A percentile compares a stretch with the other conserved stretches of the same genome.
These are phyloP conservation scores for Amyelois transitella DNA, from an alignment of 1,140 invertebrate genomes.

Conservation along the genomic window DNA sequence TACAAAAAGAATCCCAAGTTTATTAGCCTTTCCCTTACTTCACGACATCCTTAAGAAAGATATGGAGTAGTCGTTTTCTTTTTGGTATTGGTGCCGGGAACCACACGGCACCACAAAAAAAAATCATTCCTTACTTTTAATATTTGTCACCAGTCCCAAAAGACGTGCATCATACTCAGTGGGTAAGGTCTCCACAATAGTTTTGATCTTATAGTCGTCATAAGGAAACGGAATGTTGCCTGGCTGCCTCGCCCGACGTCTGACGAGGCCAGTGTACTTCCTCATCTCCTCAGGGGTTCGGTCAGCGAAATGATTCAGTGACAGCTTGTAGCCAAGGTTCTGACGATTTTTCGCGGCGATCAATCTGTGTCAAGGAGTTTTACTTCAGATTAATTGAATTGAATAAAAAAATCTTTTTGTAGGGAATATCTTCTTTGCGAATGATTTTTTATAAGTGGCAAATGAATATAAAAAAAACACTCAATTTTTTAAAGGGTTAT, in stretches of 20 bases:
- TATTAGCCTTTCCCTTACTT: no score
- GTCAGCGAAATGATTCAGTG: conserved; percentile 49
- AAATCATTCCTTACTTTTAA: conserved; percentile 80
- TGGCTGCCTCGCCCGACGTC: conserved; percentile 19
- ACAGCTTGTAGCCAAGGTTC: conserved; percentile 38
- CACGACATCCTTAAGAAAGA: no score
- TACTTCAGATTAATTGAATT: background rate
- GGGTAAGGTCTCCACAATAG: conserved; percentile 74
- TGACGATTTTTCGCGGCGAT: conserved; percentile 28
- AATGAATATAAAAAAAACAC: no score
- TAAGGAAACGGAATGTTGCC: conserved; percentile 84
- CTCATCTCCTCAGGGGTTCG: conserved; percentile 44
- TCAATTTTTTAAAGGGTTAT: no score
- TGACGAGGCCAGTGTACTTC: conserved; percentile 31
- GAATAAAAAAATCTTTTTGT: background rate
- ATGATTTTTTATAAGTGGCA: no score
- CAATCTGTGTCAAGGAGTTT: conserved; percentile 15
- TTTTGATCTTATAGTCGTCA: conserved; percentile 5
- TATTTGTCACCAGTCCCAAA: conserved; percentile 90
- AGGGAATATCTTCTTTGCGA: background rate
- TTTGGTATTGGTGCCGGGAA: no score
- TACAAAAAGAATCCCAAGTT: no score
- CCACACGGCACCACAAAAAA: no score
- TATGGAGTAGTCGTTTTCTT: no score
- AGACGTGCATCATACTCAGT: conserved; percentile 89